Base-by-base conservation (phyloP, 2,113 vertebrate species). In the Cyanoramphus novaezelandiae region DNA sequence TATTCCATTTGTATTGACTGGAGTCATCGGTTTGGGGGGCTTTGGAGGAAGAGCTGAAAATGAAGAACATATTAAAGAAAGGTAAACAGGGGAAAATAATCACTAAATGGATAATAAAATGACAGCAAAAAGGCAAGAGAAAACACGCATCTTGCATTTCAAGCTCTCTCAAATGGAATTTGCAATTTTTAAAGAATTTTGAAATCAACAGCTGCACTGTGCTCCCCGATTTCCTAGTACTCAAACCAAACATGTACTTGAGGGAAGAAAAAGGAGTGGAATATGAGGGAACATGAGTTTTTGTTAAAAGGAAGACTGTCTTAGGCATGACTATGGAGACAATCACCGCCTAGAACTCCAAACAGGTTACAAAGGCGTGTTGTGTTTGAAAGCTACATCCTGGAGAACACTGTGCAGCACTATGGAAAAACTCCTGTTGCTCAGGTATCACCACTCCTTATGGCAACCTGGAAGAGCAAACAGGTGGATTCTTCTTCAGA, bases 21-120 rank as follows among this genome's bases (percentile, higher is more conserved):
- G 98, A 96, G 98, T 98, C 97, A 97, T 97, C 95, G 99, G 98
- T 94, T 99, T 99, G 88, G 98, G 97, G 77, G 99, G 99, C 97
- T 99, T 99, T 85, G 99, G 99, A 94, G 99, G 99, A 97, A 99
- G 99, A 97, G 99, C 99, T 99, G 91, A 50, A 97, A 98, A 92
- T 72, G 12, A 91, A 92, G 94, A 92, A 93, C 63, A 93, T 46
- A 93, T 92, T 47, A 90, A 63, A 65, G 52, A 69, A 65, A 85
- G 59, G 62, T 91, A 75, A 95, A 43, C 6, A 91, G 47, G 7
- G 27, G 59, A 68, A 82, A 84, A 75, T 33, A 87, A 86, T 63
- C 71, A 79, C 29, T 43, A 23, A 70, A 60, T 18, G 35, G 29
- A 41, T 82, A 81, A 43, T 33, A 35, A 90, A 92, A 83, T 1